Base-by-base conservation (phyloP, 2,888 invertebrate genomes). In the Drosophila acutilabella region DNA sequence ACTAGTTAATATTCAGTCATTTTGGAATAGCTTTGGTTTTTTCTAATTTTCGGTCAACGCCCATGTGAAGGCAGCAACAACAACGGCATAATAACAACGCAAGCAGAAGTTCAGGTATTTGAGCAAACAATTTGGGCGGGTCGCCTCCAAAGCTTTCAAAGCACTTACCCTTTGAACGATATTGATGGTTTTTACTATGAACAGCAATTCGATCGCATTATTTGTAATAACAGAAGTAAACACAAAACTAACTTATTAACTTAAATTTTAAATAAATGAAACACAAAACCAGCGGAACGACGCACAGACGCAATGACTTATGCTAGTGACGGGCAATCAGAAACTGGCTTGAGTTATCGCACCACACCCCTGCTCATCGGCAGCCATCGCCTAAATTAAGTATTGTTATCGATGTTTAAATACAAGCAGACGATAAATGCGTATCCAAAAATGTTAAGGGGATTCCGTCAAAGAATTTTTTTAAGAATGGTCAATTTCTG, bases 1-100 rank as follows among this genome's bases (percentile, higher is more conserved):
- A 18, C n/a, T 33, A 30, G 14, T 33, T 38, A 6, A 30, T 16
- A 41, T 13, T 0, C 20, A 54, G 13, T 44, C 1, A 14, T 7
- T 20, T 45, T 44, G n/a, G 16, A 11, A 10, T n/a, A 30, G 2
- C n/a, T 52, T 41, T 38, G 16, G 26, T 11, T 60, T 69, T 57
- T 45, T 6, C 74, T 44, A 59, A 42, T 60, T 74, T 89, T 77
- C 74, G 90, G 90, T 90, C 88, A 91, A 90, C 90, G 90, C 90
- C 90, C 90, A 89, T 85, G 80, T 74, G 65, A 52, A 45, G 56
- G 23, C 74, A 71, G 56, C 44, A 79, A 74, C 76, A 78, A 78
- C 74, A 86, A 67, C 74, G 75, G 70, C 71, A 76, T 76, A 81
- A 81, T 78, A 82, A 85, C 78, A 86, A 88, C 78, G 78, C 69